Conservation (phyloP, 35 echinoderm and acorn worm species). For the Diadema setosum region DNA sequence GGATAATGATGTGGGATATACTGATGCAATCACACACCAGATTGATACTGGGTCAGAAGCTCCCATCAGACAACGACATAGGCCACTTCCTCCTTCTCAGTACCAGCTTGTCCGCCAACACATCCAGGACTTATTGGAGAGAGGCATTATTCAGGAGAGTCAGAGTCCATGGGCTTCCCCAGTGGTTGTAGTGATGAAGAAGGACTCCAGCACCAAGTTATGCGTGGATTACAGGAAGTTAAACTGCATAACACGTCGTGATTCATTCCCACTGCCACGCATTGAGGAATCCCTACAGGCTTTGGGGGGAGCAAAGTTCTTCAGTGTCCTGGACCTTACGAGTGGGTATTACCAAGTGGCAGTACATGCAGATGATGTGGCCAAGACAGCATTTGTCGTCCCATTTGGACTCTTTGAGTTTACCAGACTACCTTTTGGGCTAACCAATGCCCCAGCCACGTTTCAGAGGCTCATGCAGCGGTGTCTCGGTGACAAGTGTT, state of each 20-base stretch:
- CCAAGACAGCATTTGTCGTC: conserved; percentile 52
- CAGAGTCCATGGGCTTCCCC: conserved; percentile 37
- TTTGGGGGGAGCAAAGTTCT: conserved; percentile 50
- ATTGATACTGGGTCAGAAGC: no score
- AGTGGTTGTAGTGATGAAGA: conserved; percentile 47
- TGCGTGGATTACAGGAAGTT: conserved; percentile 46
- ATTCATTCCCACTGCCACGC: neutral
- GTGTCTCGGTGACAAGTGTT: neutral
- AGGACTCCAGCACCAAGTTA: conserved; percentile 31
- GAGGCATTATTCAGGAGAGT: neutral
- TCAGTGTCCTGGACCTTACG: conserved; percentile 53
- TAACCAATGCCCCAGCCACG: conserved; percentile 54
- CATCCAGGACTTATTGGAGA: neutral
- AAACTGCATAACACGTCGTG: conserved; percentile 45
- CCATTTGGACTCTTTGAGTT: conserved; percentile 68
- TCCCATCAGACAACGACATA: no score
- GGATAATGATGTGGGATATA: no score
- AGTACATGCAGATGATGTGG: conserved; percentile 41
- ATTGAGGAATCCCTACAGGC: conserved; percentile 62
- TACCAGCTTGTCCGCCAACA: neutral
- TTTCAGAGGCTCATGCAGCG: conserved; percentile 31
- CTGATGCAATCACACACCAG: no score
- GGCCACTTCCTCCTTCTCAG: neutral
- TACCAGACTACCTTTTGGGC: conserved; percentile 47
- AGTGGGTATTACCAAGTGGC: conserved; percentile 75